Conservation (phyloP, 2,113 vertebrate species). For the Percopsis transmontana region DNA sequence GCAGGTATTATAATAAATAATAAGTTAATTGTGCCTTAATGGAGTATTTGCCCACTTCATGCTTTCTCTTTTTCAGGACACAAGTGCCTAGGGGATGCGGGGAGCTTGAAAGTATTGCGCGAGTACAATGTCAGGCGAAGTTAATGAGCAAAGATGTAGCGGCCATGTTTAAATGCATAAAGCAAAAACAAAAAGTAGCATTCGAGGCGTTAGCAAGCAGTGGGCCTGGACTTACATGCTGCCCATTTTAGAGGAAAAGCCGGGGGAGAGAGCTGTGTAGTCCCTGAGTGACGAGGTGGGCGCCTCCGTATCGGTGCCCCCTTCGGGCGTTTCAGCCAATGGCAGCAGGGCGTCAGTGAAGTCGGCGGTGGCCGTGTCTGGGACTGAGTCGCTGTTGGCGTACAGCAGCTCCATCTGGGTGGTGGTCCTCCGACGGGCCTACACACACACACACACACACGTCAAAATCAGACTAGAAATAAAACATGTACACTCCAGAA, state of each 20-base stretch:
- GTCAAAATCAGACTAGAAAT: neutral
- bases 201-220: constrained; percentile 31
- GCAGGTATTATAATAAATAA: neutral
- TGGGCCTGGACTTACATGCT: constrained; percentile 91
- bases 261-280: constrained; percentile 78
- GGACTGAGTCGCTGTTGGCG: constrained; percentile 85
- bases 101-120: constrained; percentile 12
- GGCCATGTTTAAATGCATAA: constrained; percentile 41
- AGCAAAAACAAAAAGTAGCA: neutral
- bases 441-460: neutral
- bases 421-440: constrained; percentile 94
- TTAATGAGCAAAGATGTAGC: constrained; percentile 23
- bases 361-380: constrained; percentile 77
- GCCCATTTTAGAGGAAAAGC: constrained; percentile 91
- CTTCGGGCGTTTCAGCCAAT: constrained; percentile 81
- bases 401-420: constrained; percentile 98
- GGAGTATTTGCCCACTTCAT: constrained; percentile 10
- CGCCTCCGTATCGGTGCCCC: constrained; percentile 75
- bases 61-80: too few species aligned
- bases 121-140: constrained; percentile 11
- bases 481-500: too few species aligned
- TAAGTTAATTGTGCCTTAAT: neutral
- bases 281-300: constrained; percentile 85
- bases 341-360: constrained; percentile 75
- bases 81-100: neutral